A percentile compares a stretch with the other conserved stretches of the same genome.
phyloP scores from a whole-genome alignment of 2,797 vertebrate genomes.

The Chromis chromis region DNA sequence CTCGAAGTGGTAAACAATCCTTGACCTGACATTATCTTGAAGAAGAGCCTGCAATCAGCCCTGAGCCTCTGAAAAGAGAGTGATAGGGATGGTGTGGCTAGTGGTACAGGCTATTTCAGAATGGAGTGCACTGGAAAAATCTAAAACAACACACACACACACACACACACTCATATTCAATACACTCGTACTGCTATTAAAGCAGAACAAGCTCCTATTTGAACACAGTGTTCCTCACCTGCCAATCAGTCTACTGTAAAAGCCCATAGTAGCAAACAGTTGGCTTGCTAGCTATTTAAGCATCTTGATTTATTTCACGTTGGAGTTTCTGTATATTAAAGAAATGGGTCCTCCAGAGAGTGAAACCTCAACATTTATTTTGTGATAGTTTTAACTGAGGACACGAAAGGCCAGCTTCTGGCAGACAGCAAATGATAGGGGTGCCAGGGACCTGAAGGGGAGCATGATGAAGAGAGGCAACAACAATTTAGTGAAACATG shows the following conservation, averaged over 20 bases:
- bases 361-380: constrained; percentile 4
- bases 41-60: constrained; percentile 51
- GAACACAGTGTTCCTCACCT: neutral
- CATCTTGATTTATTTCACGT: neutral
- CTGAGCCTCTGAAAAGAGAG: constrained; percentile 23
- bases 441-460: neutral
- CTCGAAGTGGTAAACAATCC: constrained; percentile 58
- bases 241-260: constrained; percentile 10
- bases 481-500: neutral
- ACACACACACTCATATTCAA: neutral
- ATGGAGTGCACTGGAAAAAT: neutral
- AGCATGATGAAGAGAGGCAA: neutral
- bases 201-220: neutral
- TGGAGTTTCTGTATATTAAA: neutral
- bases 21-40: constrained; percentile 51
- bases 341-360: neutral
- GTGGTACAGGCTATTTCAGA: constrained; percentile 17
- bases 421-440: constrained; percentile 4
- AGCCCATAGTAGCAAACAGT: neutral
- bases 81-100: constrained; percentile 10
- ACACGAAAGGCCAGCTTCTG: constrained; percentile 1
- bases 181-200: neutral
- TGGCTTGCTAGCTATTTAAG: constrained; percentile 2
- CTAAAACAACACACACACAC: neutral
- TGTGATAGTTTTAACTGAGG: neutral